Base-by-base conservation (phyloP, 2,797 vertebrate genomes). In the Cuculus canorus region DNA sequence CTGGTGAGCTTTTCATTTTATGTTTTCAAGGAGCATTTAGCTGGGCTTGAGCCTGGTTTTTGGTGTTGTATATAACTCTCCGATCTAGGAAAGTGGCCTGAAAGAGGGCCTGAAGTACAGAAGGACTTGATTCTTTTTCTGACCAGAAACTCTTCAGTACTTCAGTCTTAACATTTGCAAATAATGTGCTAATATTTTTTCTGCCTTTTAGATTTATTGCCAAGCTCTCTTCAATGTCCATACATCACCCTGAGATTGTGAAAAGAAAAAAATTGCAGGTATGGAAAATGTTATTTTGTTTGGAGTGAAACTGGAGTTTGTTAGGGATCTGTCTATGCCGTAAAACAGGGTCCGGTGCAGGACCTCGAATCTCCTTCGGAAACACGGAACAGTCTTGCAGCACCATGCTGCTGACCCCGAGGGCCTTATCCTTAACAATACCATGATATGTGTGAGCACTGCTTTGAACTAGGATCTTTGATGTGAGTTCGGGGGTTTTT, bases 11-110 rank as follows among this genome's bases (percentile, higher is more conserved):
- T 96, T 91, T 86, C 28, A 66, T 60, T 95, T 82, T 8, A 16
- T 48, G 35, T 86, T 96, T 90, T 87, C 78, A 86, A 91, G 88
- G 64, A 87, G 59, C 54, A 10, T 90, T 90, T 90, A 88, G 78
- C 64, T n/a, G 68, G 90, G 80, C 30, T 92, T 39, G 82, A 92
- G 80, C 50, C 50, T 64, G 47, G 6, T 88, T 71, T 52, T 83
- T 88, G 76, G 35, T 24, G 7, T 16, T 84, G 53, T 16, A 47
- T 45, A 66, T 28, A 53, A 53, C 71, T 63, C 59, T 90, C 68
- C 10, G 10, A 52, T 10, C 10, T 79, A 4, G 59, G 8, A 32
- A 75, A 88, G 54, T 14, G 30, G n/a, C n/a, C n/a, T n/a, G n/a
- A n/a, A n/a, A n/a, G n/a, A 47, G 43, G 32, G 48, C 27, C 80